Evolutionary conservation across 1,140 invertebrate species (phyloP), one percentile per base, ranked within the genome.

Genomic region (Neomicropteryx cornuta): DNA sequence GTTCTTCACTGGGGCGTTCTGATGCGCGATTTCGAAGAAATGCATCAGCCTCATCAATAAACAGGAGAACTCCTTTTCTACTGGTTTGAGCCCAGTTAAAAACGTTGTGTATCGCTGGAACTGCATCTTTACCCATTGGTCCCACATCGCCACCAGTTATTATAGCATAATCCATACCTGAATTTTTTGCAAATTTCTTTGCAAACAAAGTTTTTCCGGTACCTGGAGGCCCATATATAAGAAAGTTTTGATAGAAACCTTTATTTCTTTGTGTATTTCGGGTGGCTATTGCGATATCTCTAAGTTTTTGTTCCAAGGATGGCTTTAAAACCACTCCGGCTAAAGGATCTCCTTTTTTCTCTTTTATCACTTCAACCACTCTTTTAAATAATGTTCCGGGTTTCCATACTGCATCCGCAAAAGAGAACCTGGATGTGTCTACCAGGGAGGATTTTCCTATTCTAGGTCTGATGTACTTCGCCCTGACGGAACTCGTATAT

Each of bases 181-280:
- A 97, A 64, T 97, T 91, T 47, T 80, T 76, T 0, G 95, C 93
- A 36, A 85, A 53, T 73, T 80, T 86, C 69, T 95, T 96, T 5
- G 90, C 90, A 68, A 97, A 97, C 71, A 97, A 81, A 0, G 94
- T 97, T 67, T 97, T 93, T 38, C 94, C 93, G 3, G 93, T 97
- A 36, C 95, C 95, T n/a, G 96, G 96, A 1, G 96, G 96, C 6
- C 96, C 97, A 61, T 98, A 88, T 81, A 99, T 92, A n/a, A 99
- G 62, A 40, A 99, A 78, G 61, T 99, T 99, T 38, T 91, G 73
- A 56, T 96, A 98, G 66, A 90, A 87, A 36, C 96, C 93, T 35
- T 76, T 74, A 60, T 99, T 98, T 16, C 78, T 72, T 50, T 91
- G 90, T 0, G 95, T 99, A 57, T 99, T 97, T 60, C 92, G 93